Conservation (phyloP, 1,140 invertebrate genomes). For the Drosophila micromelanica region DNA sequence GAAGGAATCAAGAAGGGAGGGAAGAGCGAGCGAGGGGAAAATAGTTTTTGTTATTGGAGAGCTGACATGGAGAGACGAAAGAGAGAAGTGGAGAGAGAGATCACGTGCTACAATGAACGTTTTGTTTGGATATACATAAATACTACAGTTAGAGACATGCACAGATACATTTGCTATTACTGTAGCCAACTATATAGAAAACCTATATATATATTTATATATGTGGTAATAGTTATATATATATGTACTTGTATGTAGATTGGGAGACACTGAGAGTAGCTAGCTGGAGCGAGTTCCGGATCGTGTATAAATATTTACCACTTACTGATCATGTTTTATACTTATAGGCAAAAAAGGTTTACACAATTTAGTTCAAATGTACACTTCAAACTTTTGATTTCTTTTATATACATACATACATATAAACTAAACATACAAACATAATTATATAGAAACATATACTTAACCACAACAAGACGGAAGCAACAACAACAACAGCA, state of each 20-base stretch:
- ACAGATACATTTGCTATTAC: too few relatives aligned
- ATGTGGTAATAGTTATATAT: constrained; percentile 39
- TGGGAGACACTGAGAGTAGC: constrained; percentile 11
- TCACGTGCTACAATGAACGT: constrained; percentile 47
- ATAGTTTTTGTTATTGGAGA: constrained; percentile 67
- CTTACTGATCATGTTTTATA: constrained; percentile 73
- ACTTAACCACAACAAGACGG: constrained; percentile 3
- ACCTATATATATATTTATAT: too few relatives aligned
- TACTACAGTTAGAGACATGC: constrained; percentile 66
- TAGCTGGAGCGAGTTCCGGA: constrained; percentile 33
- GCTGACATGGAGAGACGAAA: not conserved
- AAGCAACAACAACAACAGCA: constrained; percentile 6
- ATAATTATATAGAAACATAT: constrained; percentile 25
- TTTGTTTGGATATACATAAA: constrained; percentile 72
- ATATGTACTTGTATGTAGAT: constrained; percentile 35
- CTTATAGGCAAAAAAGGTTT: constrained; percentile 72
- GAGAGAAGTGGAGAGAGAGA: constrained; percentile 5
- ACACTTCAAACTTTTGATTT: constrained; percentile 63
- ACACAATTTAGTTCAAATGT: constrained; percentile 82
- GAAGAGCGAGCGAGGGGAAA: not conserved
- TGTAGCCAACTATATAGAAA: too few relatives aligned
- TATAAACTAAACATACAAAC: constrained; percentile 15
- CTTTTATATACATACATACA: constrained; percentile 44
- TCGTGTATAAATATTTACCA: constrained; percentile 73
- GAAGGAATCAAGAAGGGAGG: constrained; percentile 2